Evolutionary conservation across 2,113 vertebrate genomes (phyloP).

Genomic region (Psammodynastes pulverulentus): DNA sequence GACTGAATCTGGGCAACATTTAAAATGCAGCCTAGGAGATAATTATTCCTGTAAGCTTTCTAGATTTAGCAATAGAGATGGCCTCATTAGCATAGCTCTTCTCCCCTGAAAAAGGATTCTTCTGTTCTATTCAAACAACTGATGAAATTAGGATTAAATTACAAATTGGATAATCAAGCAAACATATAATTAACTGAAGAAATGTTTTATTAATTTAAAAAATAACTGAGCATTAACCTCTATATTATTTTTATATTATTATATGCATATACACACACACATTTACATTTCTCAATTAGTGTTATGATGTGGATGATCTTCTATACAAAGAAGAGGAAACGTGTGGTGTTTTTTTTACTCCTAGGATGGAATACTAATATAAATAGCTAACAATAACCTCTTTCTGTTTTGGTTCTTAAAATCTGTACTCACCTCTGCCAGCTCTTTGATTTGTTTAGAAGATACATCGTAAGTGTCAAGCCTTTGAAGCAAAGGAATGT

Average conservation of each 20-base stretch:
- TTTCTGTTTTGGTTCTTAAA: background rate
- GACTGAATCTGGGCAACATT: background rate
- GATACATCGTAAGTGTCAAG: constrained; percentile 82
- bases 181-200: background rate
- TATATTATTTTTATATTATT: background rate
- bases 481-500: constrained; percentile 78
- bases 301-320: background rate
- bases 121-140: background rate
- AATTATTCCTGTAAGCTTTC: background rate
- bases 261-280: no score
- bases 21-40: background rate
- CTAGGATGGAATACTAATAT: background rate
- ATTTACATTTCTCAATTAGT: background rate
- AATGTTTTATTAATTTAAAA: background rate
- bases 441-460: constrained; percentile 76
- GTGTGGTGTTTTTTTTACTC: background rate
- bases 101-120: background rate
- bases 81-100: background rate
- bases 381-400: background rate
- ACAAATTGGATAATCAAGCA: background rate
- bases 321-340: background rate
- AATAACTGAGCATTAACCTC: background rate
- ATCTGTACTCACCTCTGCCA: constrained; percentile 76
- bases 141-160: background rate
- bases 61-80: background rate